A percentile compares a stretch with the other conserved stretches of the same genome.
phyloP scores from a whole-genome alignment of 1,140 invertebrate species.

The Polyergus mexicanus region DNA sequence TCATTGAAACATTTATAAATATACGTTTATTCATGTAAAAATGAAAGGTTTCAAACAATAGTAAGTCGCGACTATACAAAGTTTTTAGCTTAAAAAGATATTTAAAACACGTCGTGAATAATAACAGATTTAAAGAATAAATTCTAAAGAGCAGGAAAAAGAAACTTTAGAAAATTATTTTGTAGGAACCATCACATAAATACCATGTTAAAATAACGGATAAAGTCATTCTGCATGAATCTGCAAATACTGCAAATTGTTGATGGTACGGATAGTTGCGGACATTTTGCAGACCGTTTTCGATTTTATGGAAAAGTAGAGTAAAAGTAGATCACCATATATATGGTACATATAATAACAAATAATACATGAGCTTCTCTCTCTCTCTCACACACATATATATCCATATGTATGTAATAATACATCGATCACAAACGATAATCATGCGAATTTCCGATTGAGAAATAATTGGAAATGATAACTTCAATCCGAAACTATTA shows the following conservation, averaged over 20 bases:
- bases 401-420: not conserved
- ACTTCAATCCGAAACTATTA: not conserved
- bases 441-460: not conserved
- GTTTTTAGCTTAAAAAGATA: not conserved
- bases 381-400: no score
- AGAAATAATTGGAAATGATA: not conserved
- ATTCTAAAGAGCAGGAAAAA: not conserved
- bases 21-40: not conserved
- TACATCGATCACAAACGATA: not conserved
- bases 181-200: not conserved
- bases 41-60: not conserved
- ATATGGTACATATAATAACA: slow-evolving; percentile 49
- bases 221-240: not conserved
- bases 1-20: not conserved
- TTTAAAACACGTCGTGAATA: not conserved
- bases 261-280: not conserved
- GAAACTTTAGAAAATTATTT: not conserved
- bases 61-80: not conserved
- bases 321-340: not conserved
- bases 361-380: not conserved
- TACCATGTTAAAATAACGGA: not conserved
- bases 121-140: not conserved
- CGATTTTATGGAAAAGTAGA: not conserved
- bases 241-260: not conserved
- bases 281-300: not conserved